These are phyloP conservation scores for Micropterix aruncella DNA, from an alignment of 2,888 invertebrate genomes.

Conservation along the genomic window DNA sequence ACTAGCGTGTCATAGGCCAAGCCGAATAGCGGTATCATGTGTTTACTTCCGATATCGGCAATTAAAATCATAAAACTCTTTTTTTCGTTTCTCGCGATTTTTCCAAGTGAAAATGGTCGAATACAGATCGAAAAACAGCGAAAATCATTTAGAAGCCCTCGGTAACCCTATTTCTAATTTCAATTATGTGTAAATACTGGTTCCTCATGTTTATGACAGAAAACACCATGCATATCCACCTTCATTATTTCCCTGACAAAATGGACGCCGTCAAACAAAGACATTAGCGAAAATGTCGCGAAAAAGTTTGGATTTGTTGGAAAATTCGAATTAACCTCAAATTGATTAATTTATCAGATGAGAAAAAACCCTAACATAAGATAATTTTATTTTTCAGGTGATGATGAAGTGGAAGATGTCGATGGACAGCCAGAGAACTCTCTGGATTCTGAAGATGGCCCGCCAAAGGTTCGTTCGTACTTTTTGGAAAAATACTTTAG, in stretches of 20 bases:
- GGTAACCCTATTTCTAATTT: conserved; percentile 6
- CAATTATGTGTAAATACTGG: conserved; percentile 9
- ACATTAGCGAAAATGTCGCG: conserved; percentile 44
- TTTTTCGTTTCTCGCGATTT: not conserved
- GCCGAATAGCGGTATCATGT: conserved; percentile 45
- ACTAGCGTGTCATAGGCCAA: conserved; percentile 41
- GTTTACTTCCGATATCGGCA: conserved; percentile 42
- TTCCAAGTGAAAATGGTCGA: no score
- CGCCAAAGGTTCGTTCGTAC: conserved; percentile 35
- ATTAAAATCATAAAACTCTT: conserved; percentile 30
- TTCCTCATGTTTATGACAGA: conserved; percentile 31
- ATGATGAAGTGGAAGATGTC: conserved; percentile 60
- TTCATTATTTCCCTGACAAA: conserved; percentile 59
- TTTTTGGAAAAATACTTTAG: conserved; percentile 12
- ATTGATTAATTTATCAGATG: not conserved
- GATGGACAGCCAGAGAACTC: conserved; percentile 55
- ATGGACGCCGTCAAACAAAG: conserved; percentile 67
- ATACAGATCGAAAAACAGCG: no score
- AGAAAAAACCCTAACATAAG: not conserved
- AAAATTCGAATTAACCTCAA: not conserved
- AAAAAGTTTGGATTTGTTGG: not conserved
- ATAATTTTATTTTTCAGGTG: conserved; percentile 25
- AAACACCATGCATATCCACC: conserved; percentile 52
- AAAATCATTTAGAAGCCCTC: no score
- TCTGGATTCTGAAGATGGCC: conserved; percentile 59